Base-by-base conservation (phyloP, 2,113 vertebrate genomes). In the Chamaetylas fuelleborni region DNA sequence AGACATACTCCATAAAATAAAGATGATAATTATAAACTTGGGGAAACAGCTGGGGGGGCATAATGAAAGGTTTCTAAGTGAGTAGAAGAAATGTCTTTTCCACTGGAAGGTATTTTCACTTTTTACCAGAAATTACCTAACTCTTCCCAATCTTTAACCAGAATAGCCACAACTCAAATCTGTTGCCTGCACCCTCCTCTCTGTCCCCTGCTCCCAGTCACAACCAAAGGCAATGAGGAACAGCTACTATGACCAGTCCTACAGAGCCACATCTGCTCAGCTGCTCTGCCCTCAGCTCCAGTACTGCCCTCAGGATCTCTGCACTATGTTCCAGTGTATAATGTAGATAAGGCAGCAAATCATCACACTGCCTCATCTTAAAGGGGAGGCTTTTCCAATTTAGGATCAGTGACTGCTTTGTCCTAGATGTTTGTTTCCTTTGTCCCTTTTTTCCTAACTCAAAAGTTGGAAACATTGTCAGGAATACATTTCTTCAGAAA, bases 391-490 rank as follows among this genome's bases (percentile, higher is more conserved):
- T 58, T 88, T 74, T 67, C 86, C 77, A 38, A n/a, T 91, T 93
- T 66, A 82, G 79, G 54, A 77, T 88, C 69, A 65, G 54, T 28
- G 40, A 73, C 53, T 86, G 50, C 74, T 91, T 92, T 90, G 53
- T 67, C 89, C 76, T 53, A 79, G 86, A 64, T 88, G 73, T 73
- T 26, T 96, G 81, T 95, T 93, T 96, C 64, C 34, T 81, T 87
- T 60, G 64, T 91, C 53, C 77, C 53, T 90, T 93, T 79, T 92
- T 64, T 88, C 47, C 40, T 76, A 77, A 73, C 82, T 92, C 26
- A n/a, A 24, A 91, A 88, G 70, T 38, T 92, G 88, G 90, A 81
- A 88, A 79, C 58, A 56, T 79, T 97, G 70, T 95, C 84, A 58
- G n/a, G 29, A 58, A 29, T 17, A 11, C 36, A 45, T n/a, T 87